Evolutionary conservation across 2,888 invertebrate genomes (phyloP).

Genomic region (Dusona sp.): DNA sequence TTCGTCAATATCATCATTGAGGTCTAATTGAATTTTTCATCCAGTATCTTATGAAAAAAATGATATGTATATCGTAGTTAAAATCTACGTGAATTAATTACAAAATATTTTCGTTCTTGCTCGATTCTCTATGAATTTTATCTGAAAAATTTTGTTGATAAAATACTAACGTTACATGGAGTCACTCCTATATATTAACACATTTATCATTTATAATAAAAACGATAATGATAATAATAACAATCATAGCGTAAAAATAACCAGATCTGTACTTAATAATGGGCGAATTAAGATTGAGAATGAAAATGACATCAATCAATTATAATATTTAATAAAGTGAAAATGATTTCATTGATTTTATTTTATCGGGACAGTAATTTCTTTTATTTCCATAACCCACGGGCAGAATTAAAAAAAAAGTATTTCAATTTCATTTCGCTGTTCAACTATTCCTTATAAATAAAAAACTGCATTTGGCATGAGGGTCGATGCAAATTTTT

Average conservation of each 20-base stretch:
- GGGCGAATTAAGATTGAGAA: not conserved
- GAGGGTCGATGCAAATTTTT: not conserved
- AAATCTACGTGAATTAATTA: not conserved
- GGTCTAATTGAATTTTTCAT: not conserved
- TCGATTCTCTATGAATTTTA: not conserved
- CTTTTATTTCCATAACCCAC: not conserved
- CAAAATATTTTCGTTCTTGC: not conserved
- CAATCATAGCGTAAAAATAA: not conserved
- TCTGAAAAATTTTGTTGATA: no score
- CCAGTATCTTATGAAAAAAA: not conserved
- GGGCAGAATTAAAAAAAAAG: no score
- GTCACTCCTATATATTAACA: not conserved
- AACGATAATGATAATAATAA: not conserved
- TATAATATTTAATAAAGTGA: not conserved
- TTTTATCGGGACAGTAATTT: not conserved
- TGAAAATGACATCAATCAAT: no score
- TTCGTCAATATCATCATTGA: not conserved
- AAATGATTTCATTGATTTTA: not conserved
- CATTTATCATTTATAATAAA: not conserved
- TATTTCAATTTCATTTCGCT: no score
- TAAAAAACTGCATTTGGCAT: not conserved
- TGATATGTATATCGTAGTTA: not conserved
- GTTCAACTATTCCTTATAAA: no score
- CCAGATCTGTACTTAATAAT: not conserved
- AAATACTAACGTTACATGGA: no score